Percentiles rank a stretch among this genome's conserved stretches.
Evolutionary conservation across 2,797 vertebrate species (phyloP).

Genomic region (Microhierax caerulescens): DNA sequence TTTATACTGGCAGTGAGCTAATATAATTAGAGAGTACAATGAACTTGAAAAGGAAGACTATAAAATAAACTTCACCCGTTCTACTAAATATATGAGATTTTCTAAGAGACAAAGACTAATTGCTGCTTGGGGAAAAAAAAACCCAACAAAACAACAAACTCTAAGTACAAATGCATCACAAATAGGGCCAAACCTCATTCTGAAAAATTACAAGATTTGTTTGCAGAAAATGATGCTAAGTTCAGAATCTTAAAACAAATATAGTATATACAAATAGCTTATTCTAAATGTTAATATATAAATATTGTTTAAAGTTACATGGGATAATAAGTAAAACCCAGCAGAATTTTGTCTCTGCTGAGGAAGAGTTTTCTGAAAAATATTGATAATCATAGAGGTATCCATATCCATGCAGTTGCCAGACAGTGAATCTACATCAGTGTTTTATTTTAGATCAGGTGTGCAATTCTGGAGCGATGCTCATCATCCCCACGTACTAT

Average conservation of each 20-base stretch:
- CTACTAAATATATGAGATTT: not conserved
- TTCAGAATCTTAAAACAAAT: not conserved
- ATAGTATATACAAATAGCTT: not conserved
- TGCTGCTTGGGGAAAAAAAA: not conserved
- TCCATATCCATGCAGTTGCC: not conserved
- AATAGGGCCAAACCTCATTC: not conserved
- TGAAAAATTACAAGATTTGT: not conserved
- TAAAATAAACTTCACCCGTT: not conserved
- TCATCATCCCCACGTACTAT: not conserved
- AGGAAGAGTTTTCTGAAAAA: not conserved
- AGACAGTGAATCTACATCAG: not conserved
- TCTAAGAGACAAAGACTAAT: not conserved
- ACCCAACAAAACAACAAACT: no score
- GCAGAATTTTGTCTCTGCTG: not conserved
- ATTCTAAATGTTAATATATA: not conserved
- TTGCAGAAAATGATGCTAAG: not conserved
- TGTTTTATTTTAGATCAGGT: not conserved
- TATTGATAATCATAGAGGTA: not conserved
- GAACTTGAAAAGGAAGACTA: not conserved
- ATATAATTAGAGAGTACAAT: not conserved
- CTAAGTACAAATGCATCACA: not conserved
- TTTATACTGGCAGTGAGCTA: not conserved
- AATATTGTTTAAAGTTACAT: not conserved
- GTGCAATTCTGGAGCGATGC: not conserved
- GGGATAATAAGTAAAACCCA: not conserved